Evolutionary conservation across 2,113 vertebrate genomes (phyloP).

Genomic region (Ranitomeya imitator): DNA sequence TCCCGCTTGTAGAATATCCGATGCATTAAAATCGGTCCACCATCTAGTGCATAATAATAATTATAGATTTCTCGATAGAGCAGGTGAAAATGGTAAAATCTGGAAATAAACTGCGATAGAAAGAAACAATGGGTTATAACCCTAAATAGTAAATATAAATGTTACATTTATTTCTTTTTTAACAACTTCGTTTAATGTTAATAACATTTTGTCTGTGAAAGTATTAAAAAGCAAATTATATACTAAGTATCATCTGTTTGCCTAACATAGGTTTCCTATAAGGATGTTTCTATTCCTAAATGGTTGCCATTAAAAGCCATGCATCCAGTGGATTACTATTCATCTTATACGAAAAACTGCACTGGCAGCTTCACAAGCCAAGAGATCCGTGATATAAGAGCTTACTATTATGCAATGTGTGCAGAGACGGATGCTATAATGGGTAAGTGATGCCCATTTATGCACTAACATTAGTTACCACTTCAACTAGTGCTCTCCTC

Average conservation of each 20-base stretch:
- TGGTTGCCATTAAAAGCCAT: conserved; percentile 84
- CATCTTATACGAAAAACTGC: conserved; percentile 94
- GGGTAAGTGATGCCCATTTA: conserved; percentile 72
- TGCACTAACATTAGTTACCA: background rate
- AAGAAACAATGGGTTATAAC: too few species aligned
- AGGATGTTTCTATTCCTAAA: conserved; percentile 83
- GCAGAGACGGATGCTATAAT: conserved; percentile 94
- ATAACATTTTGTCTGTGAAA: too few species aligned
- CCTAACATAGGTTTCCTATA: conserved; percentile 75
- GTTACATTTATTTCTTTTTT: too few species aligned
- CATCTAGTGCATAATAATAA: too few species aligned
- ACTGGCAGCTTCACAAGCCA: conserved; percentile 83
- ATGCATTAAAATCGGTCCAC: too few species aligned
- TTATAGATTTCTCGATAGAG: too few species aligned
- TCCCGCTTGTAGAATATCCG: too few species aligned
- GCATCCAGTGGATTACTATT: conserved; percentile 93
- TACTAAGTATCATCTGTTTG: background rate
- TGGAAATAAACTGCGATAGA: too few species aligned
- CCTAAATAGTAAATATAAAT: too few species aligned
- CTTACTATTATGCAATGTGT: conserved; percentile 97
- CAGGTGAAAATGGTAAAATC: too few species aligned
- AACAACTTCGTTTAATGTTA: too few species aligned
- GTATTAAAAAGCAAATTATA: too few species aligned
- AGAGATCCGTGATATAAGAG: conserved; percentile 85
- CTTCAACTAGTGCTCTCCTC: background rate